Evolutionary conservation across 2,888 invertebrate genomes (phyloP).

Genomic region (Meiosimyza decipiens): DNA sequence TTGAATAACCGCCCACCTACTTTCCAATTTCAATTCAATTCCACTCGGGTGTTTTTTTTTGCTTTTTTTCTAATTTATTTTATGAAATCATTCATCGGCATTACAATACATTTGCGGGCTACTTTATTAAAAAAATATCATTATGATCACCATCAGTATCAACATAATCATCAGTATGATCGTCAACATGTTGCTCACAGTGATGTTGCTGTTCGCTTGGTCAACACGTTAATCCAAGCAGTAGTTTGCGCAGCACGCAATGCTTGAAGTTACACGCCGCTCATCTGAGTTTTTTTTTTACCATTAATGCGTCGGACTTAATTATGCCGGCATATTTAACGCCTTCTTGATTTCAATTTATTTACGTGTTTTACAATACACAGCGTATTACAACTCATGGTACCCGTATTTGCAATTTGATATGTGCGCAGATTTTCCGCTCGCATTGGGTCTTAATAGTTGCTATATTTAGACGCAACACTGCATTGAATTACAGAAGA

Average conservation of each 20-base stretch:
- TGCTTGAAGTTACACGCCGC: background rate
- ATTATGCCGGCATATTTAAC: slow-evolving; percentile 23
- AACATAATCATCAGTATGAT: slow-evolving; percentile 10
- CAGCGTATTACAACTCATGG: too few species aligned
- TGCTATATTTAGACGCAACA: too few species aligned
- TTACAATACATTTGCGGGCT: background rate
- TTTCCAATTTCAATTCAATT: slow-evolving; percentile 29
- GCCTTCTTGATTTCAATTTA: slow-evolving; percentile 25
- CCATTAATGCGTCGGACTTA: background rate
- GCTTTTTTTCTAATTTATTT: slow-evolving; percentile 12
- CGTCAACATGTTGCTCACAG: background rate
- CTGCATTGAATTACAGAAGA: too few species aligned
- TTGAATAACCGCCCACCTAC: slow-evolving; percentile 34
- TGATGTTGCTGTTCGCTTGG: background rate
- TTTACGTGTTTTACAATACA: background rate
- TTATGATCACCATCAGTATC: background rate
- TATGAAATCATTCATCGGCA: background rate
- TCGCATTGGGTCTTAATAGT: too few species aligned
- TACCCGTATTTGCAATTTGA: too few species aligned
- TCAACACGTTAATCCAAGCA: slow-evolving; percentile 5
- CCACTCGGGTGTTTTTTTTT: background rate
- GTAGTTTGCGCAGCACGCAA: background rate
- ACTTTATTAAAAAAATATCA: slow-evolving; percentile 2
- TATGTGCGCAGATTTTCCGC: too few species aligned
- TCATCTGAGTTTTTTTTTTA: too few species aligned